Evolutionary conservation across 2,113 vertebrate species (phyloP).

Genomic region (Solenodon paradoxus): DNA sequence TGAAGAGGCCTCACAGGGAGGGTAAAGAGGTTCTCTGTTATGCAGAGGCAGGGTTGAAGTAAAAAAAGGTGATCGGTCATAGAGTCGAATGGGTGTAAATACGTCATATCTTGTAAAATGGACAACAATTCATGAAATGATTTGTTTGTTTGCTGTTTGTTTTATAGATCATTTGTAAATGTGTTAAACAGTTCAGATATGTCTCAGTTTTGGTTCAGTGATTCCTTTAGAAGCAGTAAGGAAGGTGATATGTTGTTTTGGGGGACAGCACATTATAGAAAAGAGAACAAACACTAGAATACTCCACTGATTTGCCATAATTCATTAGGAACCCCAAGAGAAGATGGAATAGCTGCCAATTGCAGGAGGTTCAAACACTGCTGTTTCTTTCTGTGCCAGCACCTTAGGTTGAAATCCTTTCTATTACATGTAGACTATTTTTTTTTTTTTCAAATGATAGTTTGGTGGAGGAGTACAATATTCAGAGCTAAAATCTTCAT

Average conservation of each 20-base stretch:
- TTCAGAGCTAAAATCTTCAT: not conserved
- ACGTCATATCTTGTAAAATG: not conserved
- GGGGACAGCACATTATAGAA: not conserved
- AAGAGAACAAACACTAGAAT: not conserved
- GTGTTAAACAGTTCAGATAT: not conserved
- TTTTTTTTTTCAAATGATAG: not conserved
- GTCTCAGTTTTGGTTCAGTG: not conserved
- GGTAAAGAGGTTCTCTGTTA: not conserved
- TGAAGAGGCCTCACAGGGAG: not conserved
- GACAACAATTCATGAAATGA: not conserved
- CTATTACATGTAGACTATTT: not conserved
- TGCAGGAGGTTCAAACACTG: not conserved
- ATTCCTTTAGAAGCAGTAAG: not conserved
- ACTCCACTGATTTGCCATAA: not conserved
- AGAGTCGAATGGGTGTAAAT: not conserved
- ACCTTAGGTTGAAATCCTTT: not conserved
- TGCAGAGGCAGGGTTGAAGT: not conserved
- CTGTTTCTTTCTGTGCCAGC: not conserved
- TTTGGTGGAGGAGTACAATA: not conserved
- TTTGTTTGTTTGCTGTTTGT: not conserved
- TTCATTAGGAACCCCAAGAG: not conserved
- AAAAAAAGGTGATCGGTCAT: not conserved
- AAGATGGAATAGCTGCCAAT: not conserved
- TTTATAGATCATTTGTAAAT: not conserved
- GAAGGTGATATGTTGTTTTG: not conserved